Conservation (phyloP, 2,888 invertebrate species). For the Laothoe populi region DNA sequence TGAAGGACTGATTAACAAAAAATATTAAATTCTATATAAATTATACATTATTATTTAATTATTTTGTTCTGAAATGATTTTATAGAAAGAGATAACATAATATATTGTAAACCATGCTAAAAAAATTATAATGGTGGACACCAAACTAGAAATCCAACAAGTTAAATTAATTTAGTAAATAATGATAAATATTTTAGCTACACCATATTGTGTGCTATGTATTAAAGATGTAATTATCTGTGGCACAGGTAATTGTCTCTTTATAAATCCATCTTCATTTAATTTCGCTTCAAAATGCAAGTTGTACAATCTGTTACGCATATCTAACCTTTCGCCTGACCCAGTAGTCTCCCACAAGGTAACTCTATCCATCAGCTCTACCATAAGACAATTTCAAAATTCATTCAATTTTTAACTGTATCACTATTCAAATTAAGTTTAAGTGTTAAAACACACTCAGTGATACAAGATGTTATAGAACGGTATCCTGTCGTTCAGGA, state of each 20-base stretch:
- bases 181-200: too few species aligned
- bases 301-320: conserved; percentile 74
- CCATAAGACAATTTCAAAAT: conserved; percentile 21
- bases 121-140: too few species aligned
- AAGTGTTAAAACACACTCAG: conserved; percentile 28
- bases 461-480: conserved; percentile 40
- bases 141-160: too few species aligned
- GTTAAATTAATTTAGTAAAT: too few species aligned
- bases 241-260: neutral
- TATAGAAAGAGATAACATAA: too few species aligned
- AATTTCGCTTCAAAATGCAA: conserved; percentile 36
- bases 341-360: conserved; percentile 81
- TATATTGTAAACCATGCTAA: too few species aligned
- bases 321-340: conserved; percentile 77
- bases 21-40: too few species aligned
- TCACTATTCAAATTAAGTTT: fast-evolving
- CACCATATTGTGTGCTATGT: neutral
- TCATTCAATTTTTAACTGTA: conserved; percentile 31
- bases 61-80: too few species aligned
- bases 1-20: too few species aligned
- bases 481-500: conserved; percentile 53
- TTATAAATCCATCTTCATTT: neutral
- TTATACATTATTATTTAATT: too few species aligned
- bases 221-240: neutral
- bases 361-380: conserved; percentile 38